Evolutionary conservation across 2,888 invertebrate species (phyloP), one percentile per base, ranked within the genome.

Genomic region (Lampropteryx suffumata): DNA sequence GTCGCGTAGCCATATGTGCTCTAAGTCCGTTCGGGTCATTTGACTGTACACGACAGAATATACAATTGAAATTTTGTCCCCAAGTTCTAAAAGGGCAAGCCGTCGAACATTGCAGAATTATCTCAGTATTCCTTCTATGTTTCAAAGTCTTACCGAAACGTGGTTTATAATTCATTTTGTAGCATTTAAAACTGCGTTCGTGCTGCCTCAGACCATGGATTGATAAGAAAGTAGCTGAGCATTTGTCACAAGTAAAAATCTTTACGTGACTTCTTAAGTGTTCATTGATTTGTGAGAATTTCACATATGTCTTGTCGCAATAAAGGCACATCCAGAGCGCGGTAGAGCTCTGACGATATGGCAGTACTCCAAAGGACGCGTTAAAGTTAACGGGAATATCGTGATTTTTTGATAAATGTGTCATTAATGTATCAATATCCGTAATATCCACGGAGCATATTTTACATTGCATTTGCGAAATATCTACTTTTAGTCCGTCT

Each of bases 1-100:
- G 89, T 17, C 82, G 72, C 0, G 83, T 69, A 0, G 86, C 83
- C 85, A 89, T 86, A 39, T 89, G 89, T 1, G 82, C 73, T 44
- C 89, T 64, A 5, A 89, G 61, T 0, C 88, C 88, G n/a, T 79
- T 78, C 0, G 89, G 89, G 51, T 88, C 88, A 41, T 85, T 85
- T 0, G 89, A 85, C 39, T 88, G 86, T 0, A 88, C 88, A 7
- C 88, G 67, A 50, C 89, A 89, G 36, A 88, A 81, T 0, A 86
- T 82, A 46, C 89, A 89, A 44, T 87, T 88, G 44, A 89, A 89
- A 49, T 88, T 88, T 57, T 88, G 87, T 0, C 87, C 88, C 88
- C 88, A 88, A 14, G 87, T 88, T 32, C 89, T 73, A 33, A 89
- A 89, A 0, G 89, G 89, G 32, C 82, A 80, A 1, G 87, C 89